These are phyloP conservation scores for Desoria tigrina DNA, from an alignment of 2,888 invertebrate genomes.

Conservation along the genomic window DNA sequence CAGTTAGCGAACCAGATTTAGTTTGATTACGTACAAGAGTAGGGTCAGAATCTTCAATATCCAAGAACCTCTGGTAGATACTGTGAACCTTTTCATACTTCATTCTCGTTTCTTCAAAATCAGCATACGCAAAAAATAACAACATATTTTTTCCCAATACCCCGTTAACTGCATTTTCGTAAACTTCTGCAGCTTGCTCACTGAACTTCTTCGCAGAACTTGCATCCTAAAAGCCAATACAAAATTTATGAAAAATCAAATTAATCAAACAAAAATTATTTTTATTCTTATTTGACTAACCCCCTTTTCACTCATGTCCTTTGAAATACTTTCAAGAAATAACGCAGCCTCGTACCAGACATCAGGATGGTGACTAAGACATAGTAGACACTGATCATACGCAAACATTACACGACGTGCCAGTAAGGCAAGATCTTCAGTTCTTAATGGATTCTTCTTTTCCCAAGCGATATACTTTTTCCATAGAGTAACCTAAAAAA, in stretches of 20 bases:
- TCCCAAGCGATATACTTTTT: slow-evolving; percentile 98
- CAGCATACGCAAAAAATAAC: slow-evolving; percentile 96
- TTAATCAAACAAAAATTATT: slow-evolving; percentile 16
- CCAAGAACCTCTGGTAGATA: slow-evolving; percentile 89
- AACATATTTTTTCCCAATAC: slow-evolving; percentile 88
- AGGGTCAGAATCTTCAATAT: slow-evolving; percentile 88
- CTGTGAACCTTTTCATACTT: slow-evolving; percentile 95
- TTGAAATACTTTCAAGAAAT: slow-evolving; percentile 92
- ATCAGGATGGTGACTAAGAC: slow-evolving; percentile 95
- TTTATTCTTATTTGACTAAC: slow-evolving; percentile 59
- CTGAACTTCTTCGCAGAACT: slow-evolving; percentile 89
- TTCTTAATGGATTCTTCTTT: slow-evolving; percentile 90
- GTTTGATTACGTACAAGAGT: slow-evolving; percentile 70
- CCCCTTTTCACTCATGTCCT: slow-evolving; percentile 91
- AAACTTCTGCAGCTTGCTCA: slow-evolving; percentile 92
- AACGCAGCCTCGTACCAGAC: slow-evolving; percentile 99
- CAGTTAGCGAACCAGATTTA: background rate
- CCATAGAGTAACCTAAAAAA: slow-evolving; percentile 87
- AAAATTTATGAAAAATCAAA: slow-evolving; percentile 21
- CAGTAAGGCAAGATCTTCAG: slow-evolving; percentile 91
- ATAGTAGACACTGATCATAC: slow-evolving; percentile 94
- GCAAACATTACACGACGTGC: slow-evolving; percentile 97
- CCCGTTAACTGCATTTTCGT: slow-evolving; percentile 88
- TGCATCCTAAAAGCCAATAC: slow-evolving; percentile 69
- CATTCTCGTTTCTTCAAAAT: slow-evolving; percentile 95